phyloP scores from a whole-genome alignment of 2,797 vertebrate species.

The Chiloscyllium punctatum region DNA sequence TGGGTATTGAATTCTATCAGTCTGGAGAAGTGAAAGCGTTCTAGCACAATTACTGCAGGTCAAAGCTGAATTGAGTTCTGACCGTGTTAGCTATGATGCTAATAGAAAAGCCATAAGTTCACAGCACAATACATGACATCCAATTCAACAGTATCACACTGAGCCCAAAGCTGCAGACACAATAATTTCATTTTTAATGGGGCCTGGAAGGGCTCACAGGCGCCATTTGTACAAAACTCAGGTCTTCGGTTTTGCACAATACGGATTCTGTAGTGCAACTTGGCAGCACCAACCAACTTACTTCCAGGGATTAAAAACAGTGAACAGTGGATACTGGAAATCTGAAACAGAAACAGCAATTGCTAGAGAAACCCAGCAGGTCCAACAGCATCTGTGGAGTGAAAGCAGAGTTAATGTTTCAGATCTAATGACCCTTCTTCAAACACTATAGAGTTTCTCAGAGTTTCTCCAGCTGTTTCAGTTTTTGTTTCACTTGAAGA shows the following conservation, averaged over 20 bases:
- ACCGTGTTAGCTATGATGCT: neutral
- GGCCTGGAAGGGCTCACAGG: neutral
- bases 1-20: neutral
- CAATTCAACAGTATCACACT: neutral
- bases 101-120: conserved; percentile 14
- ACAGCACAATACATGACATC: conserved; percentile 7
- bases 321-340: too few relatives aligned
- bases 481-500: neutral
- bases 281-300: neutral
- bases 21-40: neutral
- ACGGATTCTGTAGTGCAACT: neutral
- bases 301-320: too few relatives aligned
- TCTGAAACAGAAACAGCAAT: too few relatives aligned
- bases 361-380: too few relatives aligned
- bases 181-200: neutral
- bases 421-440: too few relatives aligned
- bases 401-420: too few relatives aligned
- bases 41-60: neutral
- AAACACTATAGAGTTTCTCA: too few relatives aligned
- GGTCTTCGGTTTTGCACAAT: neutral
- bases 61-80: neutral
- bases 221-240: neutral
- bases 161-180: neutral
- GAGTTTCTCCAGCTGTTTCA: too few relatives aligned
- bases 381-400: too few relatives aligned